A percentile compares a stretch with the other conserved stretches of the same genome.
These are phyloP conservation scores for Sternotherus odoratus DNA, from an alignment of 2,797 vertebrate genomes.

Conservation along the genomic window DNA sequence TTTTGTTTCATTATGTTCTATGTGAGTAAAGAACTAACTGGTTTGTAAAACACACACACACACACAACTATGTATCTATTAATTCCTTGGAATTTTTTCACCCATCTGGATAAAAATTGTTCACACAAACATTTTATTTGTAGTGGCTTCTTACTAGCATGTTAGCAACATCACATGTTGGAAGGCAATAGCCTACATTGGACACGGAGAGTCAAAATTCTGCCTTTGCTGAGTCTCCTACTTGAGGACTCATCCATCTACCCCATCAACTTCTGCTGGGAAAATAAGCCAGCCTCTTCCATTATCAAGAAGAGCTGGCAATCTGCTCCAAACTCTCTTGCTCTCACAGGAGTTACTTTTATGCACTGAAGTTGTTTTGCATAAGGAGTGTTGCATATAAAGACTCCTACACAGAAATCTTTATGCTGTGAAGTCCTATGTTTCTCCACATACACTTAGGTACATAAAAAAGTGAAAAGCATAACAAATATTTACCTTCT, in stretches of 20 bases:
- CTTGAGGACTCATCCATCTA: not conserved
- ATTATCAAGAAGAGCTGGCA: not conserved
- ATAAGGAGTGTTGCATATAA: not conserved
- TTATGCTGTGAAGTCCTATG: not conserved
- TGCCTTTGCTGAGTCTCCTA: not conserved
- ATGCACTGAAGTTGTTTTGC: not conserved
- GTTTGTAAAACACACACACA: not conserved
- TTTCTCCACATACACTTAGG: not conserved
- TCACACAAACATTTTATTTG: not conserved
- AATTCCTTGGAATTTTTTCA: not conserved
- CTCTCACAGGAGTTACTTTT: not conserved
- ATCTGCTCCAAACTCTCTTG: not conserved
- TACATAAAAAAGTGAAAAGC: not conserved
- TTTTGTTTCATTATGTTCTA: not conserved
- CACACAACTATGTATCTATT: not conserved
- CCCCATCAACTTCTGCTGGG: not conserved
- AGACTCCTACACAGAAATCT: not conserved
- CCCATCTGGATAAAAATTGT: not conserved
- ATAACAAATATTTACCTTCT: not conserved
- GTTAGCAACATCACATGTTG: not conserved
- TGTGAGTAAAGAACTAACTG: not conserved
- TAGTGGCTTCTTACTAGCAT: not conserved
- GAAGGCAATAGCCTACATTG: not conserved
- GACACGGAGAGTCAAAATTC: not conserved
- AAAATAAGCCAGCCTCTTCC: not conserved